These are phyloP conservation scores for Andrena bucephala DNA, from an alignment of 2,888 invertebrate species.

Conservation along the genomic window DNA sequence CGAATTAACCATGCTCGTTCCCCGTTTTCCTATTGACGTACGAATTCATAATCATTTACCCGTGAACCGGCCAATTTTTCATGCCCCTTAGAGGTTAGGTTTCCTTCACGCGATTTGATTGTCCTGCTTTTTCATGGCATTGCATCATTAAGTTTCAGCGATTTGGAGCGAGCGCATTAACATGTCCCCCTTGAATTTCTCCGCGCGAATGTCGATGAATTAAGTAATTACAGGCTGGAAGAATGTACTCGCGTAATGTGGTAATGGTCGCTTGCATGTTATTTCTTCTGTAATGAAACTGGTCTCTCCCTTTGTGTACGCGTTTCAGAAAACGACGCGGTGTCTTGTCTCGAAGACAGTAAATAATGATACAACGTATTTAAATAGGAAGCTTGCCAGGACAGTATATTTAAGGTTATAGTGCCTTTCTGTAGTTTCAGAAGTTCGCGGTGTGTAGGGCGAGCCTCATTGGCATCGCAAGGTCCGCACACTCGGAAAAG, in stretches of 20 bases:
- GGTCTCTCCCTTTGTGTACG: not conserved
- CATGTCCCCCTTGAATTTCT: not conserved
- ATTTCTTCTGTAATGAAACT: not conserved
- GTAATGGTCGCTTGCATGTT: slow-evolving; percentile 2
- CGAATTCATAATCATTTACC: slow-evolving; percentile 35
- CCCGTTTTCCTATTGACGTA: slow-evolving; percentile 9
- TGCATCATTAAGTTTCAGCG: slow-evolving; percentile 31
- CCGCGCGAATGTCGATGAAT: not conserved
- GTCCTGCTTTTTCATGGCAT: slow-evolving; percentile 17
- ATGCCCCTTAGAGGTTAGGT: slow-evolving; percentile 71
- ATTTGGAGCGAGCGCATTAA: not conserved
- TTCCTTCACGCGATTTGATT: slow-evolving; percentile 14
- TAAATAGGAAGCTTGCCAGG: not conserved
- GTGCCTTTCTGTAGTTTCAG: slow-evolving; percentile 73
- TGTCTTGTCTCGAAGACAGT: not conserved
- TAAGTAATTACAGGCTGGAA: not conserved
- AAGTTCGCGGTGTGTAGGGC: slow-evolving; percentile 75
- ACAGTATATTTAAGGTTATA: not conserved
- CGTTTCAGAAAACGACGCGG: not conserved
- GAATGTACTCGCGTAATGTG: not conserved
- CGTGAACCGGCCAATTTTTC: slow-evolving; percentile 69
- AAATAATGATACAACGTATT: not conserved
- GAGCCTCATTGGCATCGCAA: slow-evolving; percentile 67
- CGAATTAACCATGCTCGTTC: not conserved
- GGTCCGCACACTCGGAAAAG: slow-evolving; percentile 65